phyloP scores from a whole-genome alignment of 2,797 vertebrate species.

The Syngnathus rostellatus region DNA sequence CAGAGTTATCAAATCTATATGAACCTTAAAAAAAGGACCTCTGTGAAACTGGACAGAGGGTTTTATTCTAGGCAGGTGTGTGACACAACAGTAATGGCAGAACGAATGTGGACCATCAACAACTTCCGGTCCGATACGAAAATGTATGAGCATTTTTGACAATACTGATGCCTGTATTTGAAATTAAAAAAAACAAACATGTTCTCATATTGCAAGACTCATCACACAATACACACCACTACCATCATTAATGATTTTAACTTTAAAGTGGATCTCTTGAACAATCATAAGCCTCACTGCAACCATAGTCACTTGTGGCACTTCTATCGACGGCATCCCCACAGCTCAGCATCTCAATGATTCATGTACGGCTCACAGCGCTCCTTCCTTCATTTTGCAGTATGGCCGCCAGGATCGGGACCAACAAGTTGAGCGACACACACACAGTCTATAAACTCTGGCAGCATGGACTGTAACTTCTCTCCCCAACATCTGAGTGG shows the following conservation, averaged over 20 bases:
- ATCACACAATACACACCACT: not conserved
- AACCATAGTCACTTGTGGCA: not conserved
- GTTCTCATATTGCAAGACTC: not conserved
- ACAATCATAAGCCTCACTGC: not conserved
- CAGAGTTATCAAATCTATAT: too few species aligned
- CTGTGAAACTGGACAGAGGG: too few species aligned
- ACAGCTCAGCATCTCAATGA: constrained; percentile 4
- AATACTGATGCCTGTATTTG: not conserved
- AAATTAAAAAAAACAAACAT: not conserved
- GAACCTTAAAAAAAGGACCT: too few species aligned
- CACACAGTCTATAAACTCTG: not conserved
- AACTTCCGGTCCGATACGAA: too few species aligned
- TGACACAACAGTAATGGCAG: too few species aligned
- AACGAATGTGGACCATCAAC: not conserved
- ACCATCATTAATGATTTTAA: too few species aligned
- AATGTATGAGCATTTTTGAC: not conserved
- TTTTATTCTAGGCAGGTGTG: too few species aligned
- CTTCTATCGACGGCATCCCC: not conserved
- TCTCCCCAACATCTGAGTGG: not conserved
- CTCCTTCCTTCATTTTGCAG: not conserved
- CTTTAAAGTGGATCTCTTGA: too few species aligned
- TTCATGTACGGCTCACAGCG: not conserved
- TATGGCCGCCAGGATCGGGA: not conserved
- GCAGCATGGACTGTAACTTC: not conserved
- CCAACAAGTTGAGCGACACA: constrained; percentile 1